phyloP scores from a whole-genome alignment of 1,140 invertebrate species.

The Cylas formicarius region DNA sequence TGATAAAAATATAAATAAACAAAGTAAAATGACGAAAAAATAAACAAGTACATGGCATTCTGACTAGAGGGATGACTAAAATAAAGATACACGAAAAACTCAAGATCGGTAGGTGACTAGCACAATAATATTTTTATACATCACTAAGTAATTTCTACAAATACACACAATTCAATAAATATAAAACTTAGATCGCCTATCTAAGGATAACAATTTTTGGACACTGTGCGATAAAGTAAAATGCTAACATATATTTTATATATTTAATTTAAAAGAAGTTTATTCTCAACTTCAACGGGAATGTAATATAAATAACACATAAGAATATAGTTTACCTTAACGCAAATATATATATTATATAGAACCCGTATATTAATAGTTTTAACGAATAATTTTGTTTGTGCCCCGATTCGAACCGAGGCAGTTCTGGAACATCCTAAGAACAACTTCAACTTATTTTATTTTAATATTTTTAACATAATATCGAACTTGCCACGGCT shows the following conservation, averaged over 20 bases:
- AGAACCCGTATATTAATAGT: constrained; percentile 38
- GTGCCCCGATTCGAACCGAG: constrained; percentile 33
- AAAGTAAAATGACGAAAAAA: constrained; percentile 19
- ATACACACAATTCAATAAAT: constrained; percentile 27
- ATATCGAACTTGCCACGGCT: constrained; percentile 34
- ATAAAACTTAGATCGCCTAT: constrained; percentile 24
- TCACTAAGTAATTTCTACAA: constrained; percentile 23
- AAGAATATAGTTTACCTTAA: constrained; percentile 36
- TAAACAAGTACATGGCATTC: constrained; percentile 19
- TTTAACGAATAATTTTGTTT: constrained; percentile 33
- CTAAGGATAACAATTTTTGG: constrained; percentile 28
- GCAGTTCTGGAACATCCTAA: constrained; percentile 39
- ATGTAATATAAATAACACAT: constrained; percentile 36
- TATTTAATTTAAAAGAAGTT: constrained; percentile 21
- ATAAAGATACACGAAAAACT: constrained; percentile 13
- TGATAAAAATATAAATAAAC: constrained; percentile 25
- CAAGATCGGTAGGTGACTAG: constrained; percentile 19
- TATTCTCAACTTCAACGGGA: constrained; percentile 21
- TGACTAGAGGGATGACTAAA: constrained; percentile 24
- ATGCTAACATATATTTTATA: constrained; percentile 24
- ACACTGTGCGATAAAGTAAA: constrained; percentile 27
- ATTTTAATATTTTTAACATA: constrained; percentile 33
- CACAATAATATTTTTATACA: constrained; percentile 23
- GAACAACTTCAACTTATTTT: constrained; percentile 33
- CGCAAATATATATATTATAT: constrained; percentile 34